phyloP scores from a whole-genome alignment of 2,888 invertebrate species.

The Pseudococcus viburni region DNA sequence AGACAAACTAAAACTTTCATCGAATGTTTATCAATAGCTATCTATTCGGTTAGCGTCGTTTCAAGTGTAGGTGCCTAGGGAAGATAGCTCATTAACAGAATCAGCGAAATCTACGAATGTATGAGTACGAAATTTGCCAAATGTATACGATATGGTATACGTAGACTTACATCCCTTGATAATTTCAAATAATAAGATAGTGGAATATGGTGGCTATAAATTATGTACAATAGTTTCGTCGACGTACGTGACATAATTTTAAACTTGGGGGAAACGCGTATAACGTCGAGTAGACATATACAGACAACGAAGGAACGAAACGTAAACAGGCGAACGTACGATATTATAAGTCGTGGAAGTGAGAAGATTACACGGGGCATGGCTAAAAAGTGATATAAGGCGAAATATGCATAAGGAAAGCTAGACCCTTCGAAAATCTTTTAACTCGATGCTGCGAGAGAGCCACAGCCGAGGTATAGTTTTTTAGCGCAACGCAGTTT shows the following conservation, averaged over 20 bases:
- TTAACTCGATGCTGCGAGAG: neutral
- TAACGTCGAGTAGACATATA: neutral
- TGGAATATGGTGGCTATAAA: constrained; percentile 28
- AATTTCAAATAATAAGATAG: constrained; percentile 50
- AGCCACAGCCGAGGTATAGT: neutral
- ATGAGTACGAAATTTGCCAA: neutral
- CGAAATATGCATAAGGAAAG: constrained; percentile 10
- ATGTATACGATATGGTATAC: neutral
- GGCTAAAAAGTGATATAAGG: constrained; percentile 40
- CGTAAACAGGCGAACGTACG: constrained; percentile 36
- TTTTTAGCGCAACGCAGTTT: constrained; percentile 21
- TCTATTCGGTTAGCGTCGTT: neutral
- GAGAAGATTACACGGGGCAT: constrained; percentile 16
- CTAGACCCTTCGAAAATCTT: constrained; percentile 17
- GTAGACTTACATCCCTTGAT: constrained; percentile 39
- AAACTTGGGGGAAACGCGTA: constrained; percentile 25
- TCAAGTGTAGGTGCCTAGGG: neutral
- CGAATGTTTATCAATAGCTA: neutral
- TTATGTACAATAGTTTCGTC: constrained; percentile 55
- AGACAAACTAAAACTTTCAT: neutral
- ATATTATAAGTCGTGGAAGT: constrained; percentile 2
- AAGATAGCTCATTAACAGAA: constrained; percentile 6
- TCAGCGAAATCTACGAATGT: neutral
- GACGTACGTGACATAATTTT: constrained; percentile 52
- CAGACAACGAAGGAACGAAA: neutral